A percentile compares a stretch with the other conserved stretches of the same genome.
Evolutionary conservation across 2,888 invertebrate genomes (phyloP).

Genomic region (Xestia xanthographa): DNA sequence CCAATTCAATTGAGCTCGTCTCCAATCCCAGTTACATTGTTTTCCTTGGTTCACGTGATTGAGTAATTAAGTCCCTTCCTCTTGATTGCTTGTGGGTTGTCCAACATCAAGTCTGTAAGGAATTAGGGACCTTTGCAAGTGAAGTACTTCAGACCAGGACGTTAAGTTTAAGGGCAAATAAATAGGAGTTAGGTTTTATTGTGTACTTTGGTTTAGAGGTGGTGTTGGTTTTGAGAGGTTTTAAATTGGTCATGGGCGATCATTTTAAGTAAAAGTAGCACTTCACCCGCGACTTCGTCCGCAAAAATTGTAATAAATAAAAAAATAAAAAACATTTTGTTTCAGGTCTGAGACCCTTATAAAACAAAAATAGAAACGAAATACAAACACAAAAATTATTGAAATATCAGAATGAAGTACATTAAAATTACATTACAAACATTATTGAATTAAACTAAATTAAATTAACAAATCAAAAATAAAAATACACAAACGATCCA

Average conservation of each 20-base stretch:
- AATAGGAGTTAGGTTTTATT: slow-evolving; percentile 51
- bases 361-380: too few species aligned
- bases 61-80: slow-evolving; percentile 75
- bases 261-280: too few species aligned
- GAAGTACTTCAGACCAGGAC: slow-evolving; percentile 42
- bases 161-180: slow-evolving; percentile 54
- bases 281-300: too few species aligned
- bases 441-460: too few species aligned
- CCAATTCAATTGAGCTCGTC: slow-evolving; percentile 43
- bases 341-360: too few species aligned
- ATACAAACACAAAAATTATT: too few species aligned
- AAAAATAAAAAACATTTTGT: too few species aligned
- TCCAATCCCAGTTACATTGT: slow-evolving; percentile 74
- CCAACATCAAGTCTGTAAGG: slow-evolving; percentile 71
- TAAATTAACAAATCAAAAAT: too few species aligned
- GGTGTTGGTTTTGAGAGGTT: slow-evolving; percentile 18
- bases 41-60: slow-evolving; percentile 71
- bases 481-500: too few species aligned
- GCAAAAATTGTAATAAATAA: too few species aligned
- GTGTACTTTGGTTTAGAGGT: slow-evolving; percentile 23
- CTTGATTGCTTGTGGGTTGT: slow-evolving; percentile 76
- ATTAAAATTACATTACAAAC: too few species aligned
- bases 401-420: too few species aligned
- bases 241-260: slow-evolving; percentile 1
- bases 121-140: slow-evolving; percentile 52